Percentiles rank a stretch among this genome's conserved stretches.
Evolutionary conservation across 2,888 invertebrate species (phyloP).

Genomic region (Andrena flavipes): DNA sequence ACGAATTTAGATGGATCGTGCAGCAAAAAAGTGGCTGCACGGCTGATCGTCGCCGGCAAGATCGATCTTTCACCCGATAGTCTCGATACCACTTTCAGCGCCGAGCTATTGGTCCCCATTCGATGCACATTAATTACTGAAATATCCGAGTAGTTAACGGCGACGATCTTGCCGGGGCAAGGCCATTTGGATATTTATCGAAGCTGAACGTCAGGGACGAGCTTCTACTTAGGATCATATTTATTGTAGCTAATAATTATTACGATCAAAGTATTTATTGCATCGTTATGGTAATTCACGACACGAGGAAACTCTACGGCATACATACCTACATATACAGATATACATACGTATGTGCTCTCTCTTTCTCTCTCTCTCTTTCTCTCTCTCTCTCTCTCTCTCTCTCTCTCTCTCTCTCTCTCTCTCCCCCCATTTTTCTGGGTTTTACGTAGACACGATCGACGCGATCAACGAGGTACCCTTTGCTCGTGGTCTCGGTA

Average conservation of each 20-base stretch:
- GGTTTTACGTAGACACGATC: conserved; percentile 3
- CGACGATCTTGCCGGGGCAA: not conserved
- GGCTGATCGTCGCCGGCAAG: not conserved
- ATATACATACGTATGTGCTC: not conserved
- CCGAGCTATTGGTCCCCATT: not conserved
- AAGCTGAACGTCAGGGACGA: conserved; percentile 50
- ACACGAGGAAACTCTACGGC: conserved; percentile 13
- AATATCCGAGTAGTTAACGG: too few relatives aligned
- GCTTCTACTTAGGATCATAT: conserved; percentile 51
- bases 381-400: too few relatives aligned
- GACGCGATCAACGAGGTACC: not conserved
- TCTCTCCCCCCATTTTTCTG: too few relatives aligned
- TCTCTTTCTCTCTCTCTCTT: too few relatives aligned
- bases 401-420: too few relatives aligned
- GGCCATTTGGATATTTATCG: conserved; percentile 45
- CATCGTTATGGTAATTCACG: conserved; percentile 14
- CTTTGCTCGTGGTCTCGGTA: conserved; percentile 1
- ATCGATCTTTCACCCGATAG: not conserved
- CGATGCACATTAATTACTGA: not conserved
- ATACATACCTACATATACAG: not conserved
- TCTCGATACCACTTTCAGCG: not conserved
- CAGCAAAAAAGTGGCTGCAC: not conserved
- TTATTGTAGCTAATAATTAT: conserved; percentile 45
- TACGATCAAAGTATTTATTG: conserved; percentile 39
- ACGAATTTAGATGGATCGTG: conserved; percentile 2